phyloP scores from a whole-genome alignment of 2,797 vertebrate genomes.

The Setipinna tenuifilis region DNA sequence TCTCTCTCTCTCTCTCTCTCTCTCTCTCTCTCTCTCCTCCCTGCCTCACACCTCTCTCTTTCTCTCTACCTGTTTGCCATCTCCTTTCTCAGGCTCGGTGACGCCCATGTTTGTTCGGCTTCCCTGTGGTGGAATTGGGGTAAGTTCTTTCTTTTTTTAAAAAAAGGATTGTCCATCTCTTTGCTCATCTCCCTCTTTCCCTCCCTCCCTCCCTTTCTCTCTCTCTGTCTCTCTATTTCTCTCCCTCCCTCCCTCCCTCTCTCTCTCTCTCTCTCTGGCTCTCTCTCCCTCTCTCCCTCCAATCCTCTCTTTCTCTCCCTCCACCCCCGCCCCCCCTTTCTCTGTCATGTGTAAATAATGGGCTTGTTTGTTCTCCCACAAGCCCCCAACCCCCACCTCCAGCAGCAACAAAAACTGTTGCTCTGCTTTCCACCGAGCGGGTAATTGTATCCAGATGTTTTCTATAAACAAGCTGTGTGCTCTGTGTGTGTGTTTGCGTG shows the following conservation, averaged over 20 bases:
- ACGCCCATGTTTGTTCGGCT: constrained; percentile 93
- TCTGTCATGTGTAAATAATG: constrained; percentile 75
- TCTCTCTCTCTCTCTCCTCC: neutral
- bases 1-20: constrained; percentile 20
- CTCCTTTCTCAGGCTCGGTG: constrained; percentile 80
- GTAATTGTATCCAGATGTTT: constrained; percentile 88
- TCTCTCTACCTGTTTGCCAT: constrained; percentile 17
- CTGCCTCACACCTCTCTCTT: neutral
- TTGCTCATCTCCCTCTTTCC: constrained; percentile 55
- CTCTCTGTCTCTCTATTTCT: neutral
- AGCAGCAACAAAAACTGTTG: constrained; percentile 79
- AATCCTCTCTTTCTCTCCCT: neutral
- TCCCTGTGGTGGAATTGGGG: constrained; percentile 94
- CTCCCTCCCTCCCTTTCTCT: constrained; percentile 52
- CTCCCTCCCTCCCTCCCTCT: constrained; percentile 57
- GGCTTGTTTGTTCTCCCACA: constrained; percentile 77
- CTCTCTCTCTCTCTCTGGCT: constrained; percentile 54
- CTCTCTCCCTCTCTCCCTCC: neutral
- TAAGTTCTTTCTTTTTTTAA: constrained; percentile 72
- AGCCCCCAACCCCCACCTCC: constrained; percentile 65
- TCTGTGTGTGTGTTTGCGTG: constrained; percentile 36
- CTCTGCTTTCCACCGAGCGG: constrained; percentile 73
- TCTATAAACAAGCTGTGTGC: constrained; percentile 65
- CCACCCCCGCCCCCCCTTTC: constrained; percentile 55
- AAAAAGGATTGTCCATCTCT: constrained; percentile 39